phyloP scores from a whole-genome alignment of 2,113 vertebrate species.

The Leucopsar rothschildi region DNA sequence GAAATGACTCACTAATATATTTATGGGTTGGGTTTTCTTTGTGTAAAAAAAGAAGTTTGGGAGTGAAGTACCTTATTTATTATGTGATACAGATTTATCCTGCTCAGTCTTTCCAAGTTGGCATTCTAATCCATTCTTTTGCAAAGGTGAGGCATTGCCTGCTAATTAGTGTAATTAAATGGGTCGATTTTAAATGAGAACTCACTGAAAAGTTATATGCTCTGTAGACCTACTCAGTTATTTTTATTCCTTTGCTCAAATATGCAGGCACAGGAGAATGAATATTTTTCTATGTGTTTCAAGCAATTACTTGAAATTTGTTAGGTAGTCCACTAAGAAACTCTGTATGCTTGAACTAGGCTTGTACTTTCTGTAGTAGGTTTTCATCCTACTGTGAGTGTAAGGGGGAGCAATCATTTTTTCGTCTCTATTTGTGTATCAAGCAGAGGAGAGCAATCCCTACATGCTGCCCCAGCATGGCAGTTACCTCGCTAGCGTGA shows the following conservation, averaged over 20 bases:
- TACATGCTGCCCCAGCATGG: rapidly evolving
- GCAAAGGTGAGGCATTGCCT: slow-evolving; percentile 23
- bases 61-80: background rate
- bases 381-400: background rate
- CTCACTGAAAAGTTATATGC: background rate
- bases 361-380: background rate
- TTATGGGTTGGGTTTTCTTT: background rate
- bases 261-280: background rate
- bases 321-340: background rate
- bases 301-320: background rate
- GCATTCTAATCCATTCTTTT: background rate
- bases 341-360: background rate
- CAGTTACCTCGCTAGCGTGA: rapidly evolving
- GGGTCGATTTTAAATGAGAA: slow-evolving; percentile 17
- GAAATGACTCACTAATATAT: background rate
- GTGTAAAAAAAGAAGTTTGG: background rate
- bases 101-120: background rate
- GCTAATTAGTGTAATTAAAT: slow-evolving; percentile 42
- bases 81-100: background rate
- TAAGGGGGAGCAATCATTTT: background rate
- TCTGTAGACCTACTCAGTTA: background rate
- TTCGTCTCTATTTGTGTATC: background rate
- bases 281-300: background rate
- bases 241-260: background rate
- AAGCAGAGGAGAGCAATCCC: background rate